A percentile compares a stretch with the other conserved stretches of the same genome.
Conservation (phyloP, 2,888 invertebrate genomes). For the Pomacea canaliculata region DNA sequence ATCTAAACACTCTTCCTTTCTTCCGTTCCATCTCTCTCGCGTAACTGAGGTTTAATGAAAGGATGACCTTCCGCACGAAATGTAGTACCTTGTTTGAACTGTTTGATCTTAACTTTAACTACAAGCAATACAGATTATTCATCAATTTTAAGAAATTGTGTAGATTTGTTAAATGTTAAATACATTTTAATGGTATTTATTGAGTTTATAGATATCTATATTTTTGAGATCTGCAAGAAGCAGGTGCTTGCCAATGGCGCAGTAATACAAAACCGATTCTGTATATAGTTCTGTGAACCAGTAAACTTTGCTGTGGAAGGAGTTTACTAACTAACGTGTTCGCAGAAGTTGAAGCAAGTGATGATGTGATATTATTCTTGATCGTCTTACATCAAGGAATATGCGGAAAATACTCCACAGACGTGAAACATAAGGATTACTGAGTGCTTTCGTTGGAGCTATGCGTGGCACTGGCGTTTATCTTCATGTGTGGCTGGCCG, state of each 20-base stretch:
- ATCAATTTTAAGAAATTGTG: no score
- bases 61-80: no score
- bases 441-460: conserved; percentile 16
- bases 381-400: conserved; percentile 5
- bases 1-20: no score
- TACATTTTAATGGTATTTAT: no score
- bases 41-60: no score
- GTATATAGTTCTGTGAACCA: conserved; percentile 22
- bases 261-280: conserved; percentile 14
- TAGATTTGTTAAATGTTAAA: no score
- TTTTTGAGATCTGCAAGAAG: neutral
- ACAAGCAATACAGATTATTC: no score
- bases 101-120: no score
- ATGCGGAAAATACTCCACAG: conserved; percentile 22
- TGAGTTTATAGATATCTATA: no score
- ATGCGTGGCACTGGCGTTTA: conserved; percentile 15
- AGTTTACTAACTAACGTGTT: conserved; percentile 8
- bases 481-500: conserved; percentile 20
- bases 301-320: conserved; percentile 26
- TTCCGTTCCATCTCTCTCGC: no score
- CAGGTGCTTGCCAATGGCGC: conserved; percentile 26
- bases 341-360: conserved; percentile 7
- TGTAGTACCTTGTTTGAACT: no score
- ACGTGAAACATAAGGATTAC: conserved; percentile 23
- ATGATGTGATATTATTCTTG: conserved; percentile 19